Percentiles rank a stretch among this genome's conserved stretches.
phyloP scores from a whole-genome alignment of 2,113 vertebrate species.

The Rhizomys pruinosus region DNA sequence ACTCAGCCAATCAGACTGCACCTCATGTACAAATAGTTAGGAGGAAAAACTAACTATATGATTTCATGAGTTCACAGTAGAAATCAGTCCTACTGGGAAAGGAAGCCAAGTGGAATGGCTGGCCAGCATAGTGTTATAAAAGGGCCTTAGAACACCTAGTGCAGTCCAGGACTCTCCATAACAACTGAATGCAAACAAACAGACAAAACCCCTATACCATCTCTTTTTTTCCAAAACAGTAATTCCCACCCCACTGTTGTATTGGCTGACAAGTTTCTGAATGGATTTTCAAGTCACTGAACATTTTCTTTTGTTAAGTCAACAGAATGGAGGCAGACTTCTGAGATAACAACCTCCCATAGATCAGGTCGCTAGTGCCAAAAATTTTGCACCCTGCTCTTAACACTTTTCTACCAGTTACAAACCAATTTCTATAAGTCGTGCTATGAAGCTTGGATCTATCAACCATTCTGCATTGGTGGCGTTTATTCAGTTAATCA shows the following conservation, averaged over 20 bases:
- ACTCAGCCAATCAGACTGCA: neutral
- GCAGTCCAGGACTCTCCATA: neutral
- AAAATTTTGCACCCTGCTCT: neutral
- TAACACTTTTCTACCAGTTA: neutral
- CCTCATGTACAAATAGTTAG: neutral
- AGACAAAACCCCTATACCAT: neutral
- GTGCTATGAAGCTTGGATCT: neutral
- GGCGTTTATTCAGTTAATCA: conserved; percentile 27
- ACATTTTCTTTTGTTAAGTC: neutral
- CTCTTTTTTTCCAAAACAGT: neutral
- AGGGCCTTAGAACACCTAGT: neutral
- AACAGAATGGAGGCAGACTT: neutral
- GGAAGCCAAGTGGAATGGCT: neutral
- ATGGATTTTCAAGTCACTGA: conserved; percentile 25
- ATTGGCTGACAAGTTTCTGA: conserved; percentile 39
- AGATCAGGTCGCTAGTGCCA: neutral
- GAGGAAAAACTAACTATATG: neutral
- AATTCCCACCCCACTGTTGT: neutral
- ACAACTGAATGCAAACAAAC: conserved; percentile 12
- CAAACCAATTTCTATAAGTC: conserved; percentile 17
- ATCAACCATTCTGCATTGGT: neutral
- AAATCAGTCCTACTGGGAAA: neutral
- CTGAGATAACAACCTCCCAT: neutral
- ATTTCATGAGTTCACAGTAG: neutral
- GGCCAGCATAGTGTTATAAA: neutral